Evolutionary conservation across 2,113 vertebrate genomes (phyloP).

Genomic region (Antigone vipio): DNA sequence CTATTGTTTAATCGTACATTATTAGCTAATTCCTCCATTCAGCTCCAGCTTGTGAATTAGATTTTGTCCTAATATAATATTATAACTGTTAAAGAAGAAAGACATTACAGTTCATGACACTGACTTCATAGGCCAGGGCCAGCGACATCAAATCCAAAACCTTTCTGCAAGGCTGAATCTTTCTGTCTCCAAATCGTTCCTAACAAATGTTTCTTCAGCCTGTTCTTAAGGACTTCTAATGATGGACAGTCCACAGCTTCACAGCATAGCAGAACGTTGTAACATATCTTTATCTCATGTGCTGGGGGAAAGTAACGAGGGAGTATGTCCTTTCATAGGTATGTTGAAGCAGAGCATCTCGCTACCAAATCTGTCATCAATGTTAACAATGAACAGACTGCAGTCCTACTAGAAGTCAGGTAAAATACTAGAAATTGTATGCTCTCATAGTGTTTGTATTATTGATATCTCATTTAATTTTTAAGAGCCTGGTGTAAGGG

Average conservation of each 20-base stretch:
- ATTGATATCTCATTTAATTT: neutral
- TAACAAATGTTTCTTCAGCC: neutral
- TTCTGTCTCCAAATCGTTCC: neutral
- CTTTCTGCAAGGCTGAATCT: neutral
- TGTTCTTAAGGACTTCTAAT: neutral
- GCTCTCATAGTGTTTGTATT: neutral
- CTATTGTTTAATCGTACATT: slow-evolving; percentile 46
- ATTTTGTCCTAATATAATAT: slow-evolving; percentile 7
- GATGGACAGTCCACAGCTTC: neutral
- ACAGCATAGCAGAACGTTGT: neutral
- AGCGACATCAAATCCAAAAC: neutral
- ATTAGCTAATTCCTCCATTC: slow-evolving; percentile 62
- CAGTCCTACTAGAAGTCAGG: neutral
- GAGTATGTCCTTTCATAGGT: neutral
- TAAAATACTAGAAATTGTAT: neutral
- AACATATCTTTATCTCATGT: neutral
- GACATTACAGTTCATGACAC: neutral
- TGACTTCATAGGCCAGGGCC: neutral
- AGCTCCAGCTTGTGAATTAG: slow-evolving; percentile 1
- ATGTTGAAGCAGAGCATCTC: neutral
- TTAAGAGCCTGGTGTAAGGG: neutral
- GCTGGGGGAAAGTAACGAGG: neutral
- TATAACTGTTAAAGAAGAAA: neutral
- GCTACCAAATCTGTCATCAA: neutral
- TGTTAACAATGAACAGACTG: neutral